Percentiles rank a stretch among this genome's conserved stretches.
phyloP scores from a whole-genome alignment of 2,113 vertebrate species.

The Pampusana beccarii region DNA sequence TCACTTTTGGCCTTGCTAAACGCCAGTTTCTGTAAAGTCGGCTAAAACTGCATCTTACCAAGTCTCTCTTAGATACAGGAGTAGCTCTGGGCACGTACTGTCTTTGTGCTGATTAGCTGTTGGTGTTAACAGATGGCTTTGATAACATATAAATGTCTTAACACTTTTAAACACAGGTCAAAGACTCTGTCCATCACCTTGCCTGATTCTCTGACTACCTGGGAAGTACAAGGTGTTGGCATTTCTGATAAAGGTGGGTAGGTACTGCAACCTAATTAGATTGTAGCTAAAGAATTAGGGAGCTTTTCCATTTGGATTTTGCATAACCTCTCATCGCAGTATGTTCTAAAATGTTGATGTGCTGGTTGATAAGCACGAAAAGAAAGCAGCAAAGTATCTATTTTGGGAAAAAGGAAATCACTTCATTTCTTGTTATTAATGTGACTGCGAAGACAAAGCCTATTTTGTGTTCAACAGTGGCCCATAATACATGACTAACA shows the following conservation, averaged over 20 bases:
- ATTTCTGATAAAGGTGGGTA: conserved; percentile 84
- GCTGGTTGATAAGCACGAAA: neutral
- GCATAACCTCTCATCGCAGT: neutral
- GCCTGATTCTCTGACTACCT: conserved; percentile 93
- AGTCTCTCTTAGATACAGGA: neutral
- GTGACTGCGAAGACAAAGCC: neutral
- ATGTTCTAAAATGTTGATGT: neutral
- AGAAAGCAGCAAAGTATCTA: neutral
- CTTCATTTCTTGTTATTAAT: neutral
- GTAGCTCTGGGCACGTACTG: neutral
- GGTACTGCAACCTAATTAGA: neutral
- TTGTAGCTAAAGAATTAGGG: neutral
- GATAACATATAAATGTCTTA: neutral
- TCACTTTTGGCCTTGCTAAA: neutral
- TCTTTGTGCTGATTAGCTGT: neutral
- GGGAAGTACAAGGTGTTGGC: conserved; percentile 88
- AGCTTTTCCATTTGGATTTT: neutral
- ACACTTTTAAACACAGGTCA: conserved; percentile 47
- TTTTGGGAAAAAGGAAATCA: neutral
- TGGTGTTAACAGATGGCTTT: neutral
- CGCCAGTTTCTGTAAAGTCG: neutral
- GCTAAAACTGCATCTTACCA: neutral
- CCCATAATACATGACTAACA: neutral
- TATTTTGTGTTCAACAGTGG: neutral
- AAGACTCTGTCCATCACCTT: conserved; percentile 65